Base-by-base conservation (phyloP, 1,140 invertebrate species). In the Anoplolepis gracilipes region DNA sequence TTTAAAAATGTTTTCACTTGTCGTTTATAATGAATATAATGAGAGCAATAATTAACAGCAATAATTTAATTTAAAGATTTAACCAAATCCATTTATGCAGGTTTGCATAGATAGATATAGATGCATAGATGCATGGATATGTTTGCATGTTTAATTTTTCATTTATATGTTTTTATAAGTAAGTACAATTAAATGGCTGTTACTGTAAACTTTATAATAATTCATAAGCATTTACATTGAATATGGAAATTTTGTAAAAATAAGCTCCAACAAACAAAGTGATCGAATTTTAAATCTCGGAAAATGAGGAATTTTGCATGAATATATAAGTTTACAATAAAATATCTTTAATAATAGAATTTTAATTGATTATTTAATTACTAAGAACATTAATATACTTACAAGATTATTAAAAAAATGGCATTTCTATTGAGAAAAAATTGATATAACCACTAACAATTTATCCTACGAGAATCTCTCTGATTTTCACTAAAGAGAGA, bases 331-430 rank as follows among this genome's bases (percentile, higher is more conserved):
- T 25, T 30, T 28, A 28, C 8, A 7, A 57, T 13, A 19, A 57
- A 28, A 25, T 22, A 75, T 39, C 7, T 36, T 46, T 46, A n/a
- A n/a, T 5, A 64, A 77, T 64, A 42, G 25, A 77, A 64, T 62
- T 77, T 64, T 64, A 64, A 62, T 77, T 62, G 11, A 5, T 2
- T 25, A 16, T 25, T 62, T 62, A 28, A 25, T 77, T 77, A 77
- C 13, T 46, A 19, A 59, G 28, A n/a, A 77, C 28, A 42, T 76
- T 5, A 25, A 42, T 6, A 25, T 8, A 59, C 19, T 59, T 25
- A 49, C 19, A 30, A 73, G 70, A n/a, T 8, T 42, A 22, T n/a
- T 39, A 7, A 16, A 61, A 61, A 22, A 25, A 62, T 19, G 39
- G 42, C 22, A 42, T 28, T 62, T 62, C 22, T 22, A 25, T 39